Evolutionary conservation across 92 coral and sea anemone genomes (phyloP).

Genomic region (Muricea muricata): DNA sequence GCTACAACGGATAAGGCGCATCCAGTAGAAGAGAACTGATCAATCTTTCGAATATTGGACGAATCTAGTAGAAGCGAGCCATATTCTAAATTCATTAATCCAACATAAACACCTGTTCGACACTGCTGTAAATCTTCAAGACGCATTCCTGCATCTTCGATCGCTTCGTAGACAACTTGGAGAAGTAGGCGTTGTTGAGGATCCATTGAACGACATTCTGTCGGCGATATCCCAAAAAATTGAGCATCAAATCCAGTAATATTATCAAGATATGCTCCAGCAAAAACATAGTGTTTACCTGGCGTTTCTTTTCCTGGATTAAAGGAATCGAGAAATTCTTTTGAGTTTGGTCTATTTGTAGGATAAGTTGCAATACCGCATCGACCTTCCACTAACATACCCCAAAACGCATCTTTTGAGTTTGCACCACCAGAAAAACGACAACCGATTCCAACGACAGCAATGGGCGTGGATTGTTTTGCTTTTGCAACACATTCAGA

Average conservation of each 20-base stretch:
- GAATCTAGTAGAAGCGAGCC: slow-evolving; percentile 40
- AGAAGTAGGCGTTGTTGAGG: slow-evolving; percentile 71
- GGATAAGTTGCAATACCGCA: slow-evolving; percentile 53
- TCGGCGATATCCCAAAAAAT: slow-evolving; percentile 62
- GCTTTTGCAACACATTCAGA: neutral
- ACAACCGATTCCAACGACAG: slow-evolving; percentile 65
- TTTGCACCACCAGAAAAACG: slow-evolving; percentile 57
- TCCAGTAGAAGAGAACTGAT: slow-evolving; percentile 68
- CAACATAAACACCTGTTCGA: slow-evolving; percentile 69
- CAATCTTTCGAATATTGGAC: slow-evolving; percentile 26
- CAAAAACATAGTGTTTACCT: slow-evolving; percentile 55
- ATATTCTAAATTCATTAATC: slow-evolving; percentile 62
- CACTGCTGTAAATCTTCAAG: slow-evolving; percentile 67
- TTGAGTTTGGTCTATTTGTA: slow-evolving; percentile 37
- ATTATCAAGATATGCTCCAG: slow-evolving; percentile 57
- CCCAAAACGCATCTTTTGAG: slow-evolving; percentile 62
- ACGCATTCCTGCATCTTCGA: slow-evolving; percentile 69
- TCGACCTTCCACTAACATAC: slow-evolving; percentile 58
- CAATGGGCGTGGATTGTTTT: neutral
- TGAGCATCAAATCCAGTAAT: slow-evolving; percentile 54
- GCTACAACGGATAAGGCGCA: slow-evolving; percentile 53
- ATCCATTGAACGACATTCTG: slow-evolving; percentile 60
- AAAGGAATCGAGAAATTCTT: slow-evolving; percentile 8
- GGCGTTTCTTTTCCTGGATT: slow-evolving; percentile 53
- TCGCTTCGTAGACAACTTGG: slow-evolving; percentile 68